phyloP scores from a whole-genome alignment of 2,888 invertebrate species.

The Agonopterix heracliana region DNA sequence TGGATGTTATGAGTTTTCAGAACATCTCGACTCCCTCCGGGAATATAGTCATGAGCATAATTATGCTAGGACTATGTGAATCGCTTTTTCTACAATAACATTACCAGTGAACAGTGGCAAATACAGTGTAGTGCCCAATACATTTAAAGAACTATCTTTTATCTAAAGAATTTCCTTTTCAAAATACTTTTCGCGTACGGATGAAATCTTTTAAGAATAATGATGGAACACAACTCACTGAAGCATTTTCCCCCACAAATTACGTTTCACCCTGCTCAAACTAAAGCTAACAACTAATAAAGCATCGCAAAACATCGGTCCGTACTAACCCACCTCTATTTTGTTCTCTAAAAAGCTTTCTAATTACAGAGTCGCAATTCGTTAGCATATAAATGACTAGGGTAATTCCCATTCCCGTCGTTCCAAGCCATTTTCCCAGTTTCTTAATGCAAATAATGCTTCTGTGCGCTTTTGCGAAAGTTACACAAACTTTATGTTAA shows the following conservation, averaged over 20 bases:
- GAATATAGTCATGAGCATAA: no score
- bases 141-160: no score
- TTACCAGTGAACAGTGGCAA: no score
- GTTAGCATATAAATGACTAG: constrained; percentile 66
- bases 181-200: no score
- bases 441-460: constrained; percentile 55
- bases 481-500: constrained; percentile 55
- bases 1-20: no score
- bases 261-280: constrained; percentile 1
- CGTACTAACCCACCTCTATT: constrained; percentile 18
- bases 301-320: constrained; percentile 4
- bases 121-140: no score
- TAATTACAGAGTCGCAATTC: constrained; percentile 56
- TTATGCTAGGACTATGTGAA: no score
- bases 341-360: constrained; percentile 40
- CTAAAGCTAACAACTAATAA: constrained; percentile 4
- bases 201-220: no score
- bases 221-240: no score
- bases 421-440: constrained; percentile 51
- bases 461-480: constrained; percentile 34
- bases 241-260: not conserved
- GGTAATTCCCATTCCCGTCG: constrained; percentile 47
- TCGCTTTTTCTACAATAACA: no score
- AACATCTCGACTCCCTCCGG: no score
- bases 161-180: no score